Evolutionary conservation across 2,113 vertebrate species (phyloP).

Genomic region (Mystacornis crossleyi): DNA sequence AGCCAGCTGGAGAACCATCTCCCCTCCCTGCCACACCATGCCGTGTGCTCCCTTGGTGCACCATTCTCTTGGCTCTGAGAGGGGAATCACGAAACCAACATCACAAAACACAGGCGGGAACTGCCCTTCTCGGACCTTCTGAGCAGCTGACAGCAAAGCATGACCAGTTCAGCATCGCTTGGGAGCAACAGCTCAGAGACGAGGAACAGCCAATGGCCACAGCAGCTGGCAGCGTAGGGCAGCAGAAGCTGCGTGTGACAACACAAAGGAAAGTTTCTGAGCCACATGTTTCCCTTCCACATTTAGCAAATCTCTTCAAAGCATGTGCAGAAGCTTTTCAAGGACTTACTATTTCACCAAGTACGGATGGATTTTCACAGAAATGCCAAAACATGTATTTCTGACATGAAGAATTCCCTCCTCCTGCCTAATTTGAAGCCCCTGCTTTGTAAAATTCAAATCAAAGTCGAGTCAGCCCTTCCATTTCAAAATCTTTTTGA

Average conservation of each 20-base stretch:
- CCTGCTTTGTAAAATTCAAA: slow-evolving; percentile 35
- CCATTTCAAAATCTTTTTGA: neutral
- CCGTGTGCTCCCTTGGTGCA: rapidly evolving
- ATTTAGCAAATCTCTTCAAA: neutral
- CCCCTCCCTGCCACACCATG: neutral
- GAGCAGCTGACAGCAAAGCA: neutral
- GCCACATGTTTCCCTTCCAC: neutral
- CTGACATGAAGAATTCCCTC: neutral
- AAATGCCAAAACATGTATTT: neutral
- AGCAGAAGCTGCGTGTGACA: neutral
- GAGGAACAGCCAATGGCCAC: rapidly evolving
- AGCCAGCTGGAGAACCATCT: neutral
- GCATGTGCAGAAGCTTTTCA: neutral
- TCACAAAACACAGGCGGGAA: rapidly evolving
- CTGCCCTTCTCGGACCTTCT: neutral
- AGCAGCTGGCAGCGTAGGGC: rapidly evolving
- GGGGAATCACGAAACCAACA: rapidly evolving
- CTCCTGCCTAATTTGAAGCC: neutral
- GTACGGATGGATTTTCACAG: neutral
- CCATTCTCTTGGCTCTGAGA: neutral
- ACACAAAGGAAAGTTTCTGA: neutral
- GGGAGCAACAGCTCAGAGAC: neutral
- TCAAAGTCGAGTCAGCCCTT: slow-evolving; percentile 6
- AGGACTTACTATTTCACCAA: neutral
- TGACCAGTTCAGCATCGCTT: rapidly evolving